A percentile compares a stretch with the other conserved stretches of the same genome.
These are phyloP conservation scores for Podarcis muralis DNA, from an alignment of 2,113 vertebrate genomes.

Conservation along the genomic window DNA sequence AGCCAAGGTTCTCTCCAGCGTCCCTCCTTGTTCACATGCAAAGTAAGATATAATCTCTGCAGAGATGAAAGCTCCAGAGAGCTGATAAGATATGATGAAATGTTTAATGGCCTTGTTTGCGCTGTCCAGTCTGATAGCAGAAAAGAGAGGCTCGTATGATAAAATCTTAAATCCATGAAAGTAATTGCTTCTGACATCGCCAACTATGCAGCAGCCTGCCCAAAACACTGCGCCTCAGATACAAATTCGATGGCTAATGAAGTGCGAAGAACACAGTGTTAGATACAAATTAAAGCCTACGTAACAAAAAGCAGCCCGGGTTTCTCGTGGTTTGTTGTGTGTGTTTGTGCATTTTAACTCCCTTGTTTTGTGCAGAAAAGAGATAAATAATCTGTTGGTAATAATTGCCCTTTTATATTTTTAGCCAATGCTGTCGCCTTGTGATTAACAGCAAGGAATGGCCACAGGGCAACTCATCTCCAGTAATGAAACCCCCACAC, in stretches of 20 bases:
- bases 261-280: constrained; percentile 68
- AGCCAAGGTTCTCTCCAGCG: constrained; percentile 35
- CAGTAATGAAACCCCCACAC: constrained; percentile 57
- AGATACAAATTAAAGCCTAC: constrained; percentile 76
- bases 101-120: constrained; percentile 57
- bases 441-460: constrained; percentile 70
- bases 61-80: constrained; percentile 57
- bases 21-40: constrained; percentile 52
- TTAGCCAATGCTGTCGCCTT: constrained; percentile 64
- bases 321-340: constrained; percentile 23
- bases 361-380: constrained; percentile 39
- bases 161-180: constrained; percentile 77
- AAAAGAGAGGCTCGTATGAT: constrained; percentile 65
- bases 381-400: constrained; percentile 61
- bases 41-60: constrained; percentile 59
- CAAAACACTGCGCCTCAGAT: constrained; percentile 63
- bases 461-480: constrained; percentile 56
- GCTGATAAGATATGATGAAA: constrained; percentile 70
- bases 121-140: constrained; percentile 60
- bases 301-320: constrained; percentile 53
- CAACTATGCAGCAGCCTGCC: constrained; percentile 69
- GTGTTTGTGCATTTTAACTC: constrained; percentile 48
- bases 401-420: constrained; percentile 65
- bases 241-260: constrained; percentile 72
- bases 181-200: constrained; percentile 76